Percentiles rank a stretch among this genome's conserved stretches.
phyloP scores from a whole-genome alignment of 2,797 vertebrate species.

The Decapterus maruadsi region DNA sequence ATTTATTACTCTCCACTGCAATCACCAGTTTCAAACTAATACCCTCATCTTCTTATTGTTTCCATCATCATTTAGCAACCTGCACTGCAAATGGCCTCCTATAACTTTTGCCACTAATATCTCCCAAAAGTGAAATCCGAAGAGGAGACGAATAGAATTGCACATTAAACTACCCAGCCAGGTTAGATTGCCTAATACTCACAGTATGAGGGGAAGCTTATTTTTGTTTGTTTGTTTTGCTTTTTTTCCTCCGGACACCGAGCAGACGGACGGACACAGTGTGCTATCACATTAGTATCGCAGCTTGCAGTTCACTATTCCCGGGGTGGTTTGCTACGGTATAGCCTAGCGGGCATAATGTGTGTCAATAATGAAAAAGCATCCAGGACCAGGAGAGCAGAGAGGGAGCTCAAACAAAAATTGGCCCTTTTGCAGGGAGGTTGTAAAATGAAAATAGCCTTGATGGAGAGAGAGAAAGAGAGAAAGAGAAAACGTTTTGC shows the following conservation, averaged over 20 bases:
- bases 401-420: constrained; percentile 56
- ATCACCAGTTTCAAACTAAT: constrained; percentile 33
- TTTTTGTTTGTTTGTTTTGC: background rate
- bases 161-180: constrained; percentile 44
- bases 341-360: constrained; percentile 59
- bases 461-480: constrained; percentile 15
- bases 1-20: constrained; percentile 36
- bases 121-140: constrained; percentile 54
- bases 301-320: constrained; percentile 54
- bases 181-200: constrained; percentile 49
- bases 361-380: constrained; percentile 72
- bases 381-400: constrained; percentile 57
- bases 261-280: constrained; percentile 58
- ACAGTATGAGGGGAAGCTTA: background rate
- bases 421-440: constrained; percentile 61
- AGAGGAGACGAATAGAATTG: constrained; percentile 48
- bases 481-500: constrained; percentile 38
- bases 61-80: constrained; percentile 52
- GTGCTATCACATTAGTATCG: constrained; percentile 68
- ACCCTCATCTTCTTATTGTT: constrained; percentile 40
- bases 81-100: constrained; percentile 37
- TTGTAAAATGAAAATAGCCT: constrained; percentile 67
- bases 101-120: constrained; percentile 41
- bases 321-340: constrained; percentile 44
- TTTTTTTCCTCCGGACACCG: constrained; percentile 16